Evolutionary conservation across 2,888 invertebrate species (phyloP).

Genomic region (Poecilus cupreus): DNA sequence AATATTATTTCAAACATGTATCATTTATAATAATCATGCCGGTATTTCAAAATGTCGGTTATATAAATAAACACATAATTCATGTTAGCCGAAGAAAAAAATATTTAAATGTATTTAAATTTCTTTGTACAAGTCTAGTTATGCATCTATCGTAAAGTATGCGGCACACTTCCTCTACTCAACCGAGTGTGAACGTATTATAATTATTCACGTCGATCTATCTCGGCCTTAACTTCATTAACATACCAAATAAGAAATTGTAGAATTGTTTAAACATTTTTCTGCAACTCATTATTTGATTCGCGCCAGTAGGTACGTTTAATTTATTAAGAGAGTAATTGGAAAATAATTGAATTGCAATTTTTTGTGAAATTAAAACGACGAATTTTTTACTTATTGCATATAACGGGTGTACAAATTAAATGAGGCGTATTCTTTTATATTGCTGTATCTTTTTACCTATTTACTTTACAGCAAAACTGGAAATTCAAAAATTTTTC

Average conservation of each 20-base stretch:
- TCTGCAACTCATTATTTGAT: too few relatives aligned
- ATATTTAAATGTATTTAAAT: background rate
- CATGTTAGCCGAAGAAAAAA: background rate
- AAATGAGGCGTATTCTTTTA: too few relatives aligned
- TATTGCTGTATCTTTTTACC: too few relatives aligned
- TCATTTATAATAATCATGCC: too few relatives aligned
- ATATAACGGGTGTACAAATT: too few relatives aligned
- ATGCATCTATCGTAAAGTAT: background rate
- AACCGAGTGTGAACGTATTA: background rate
- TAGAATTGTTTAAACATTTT: background rate
- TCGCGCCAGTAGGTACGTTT: background rate
- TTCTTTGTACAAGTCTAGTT: background rate
- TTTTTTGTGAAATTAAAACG: too few relatives aligned
- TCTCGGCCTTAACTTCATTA: background rate
- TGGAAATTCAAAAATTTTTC: too few relatives aligned
- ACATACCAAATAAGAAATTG: background rate
- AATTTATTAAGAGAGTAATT: background rate
- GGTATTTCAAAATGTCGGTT: too few relatives aligned
- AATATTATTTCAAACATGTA: too few relatives aligned
- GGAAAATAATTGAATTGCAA: too few relatives aligned
- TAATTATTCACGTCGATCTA: background rate
- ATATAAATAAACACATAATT: background rate
- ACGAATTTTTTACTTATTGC: too few relatives aligned
- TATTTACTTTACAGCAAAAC: too few relatives aligned
- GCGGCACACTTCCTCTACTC: background rate